Base-by-base conservation (phyloP, 2,888 invertebrate genomes). In the Strigamia transsilvanica region DNA sequence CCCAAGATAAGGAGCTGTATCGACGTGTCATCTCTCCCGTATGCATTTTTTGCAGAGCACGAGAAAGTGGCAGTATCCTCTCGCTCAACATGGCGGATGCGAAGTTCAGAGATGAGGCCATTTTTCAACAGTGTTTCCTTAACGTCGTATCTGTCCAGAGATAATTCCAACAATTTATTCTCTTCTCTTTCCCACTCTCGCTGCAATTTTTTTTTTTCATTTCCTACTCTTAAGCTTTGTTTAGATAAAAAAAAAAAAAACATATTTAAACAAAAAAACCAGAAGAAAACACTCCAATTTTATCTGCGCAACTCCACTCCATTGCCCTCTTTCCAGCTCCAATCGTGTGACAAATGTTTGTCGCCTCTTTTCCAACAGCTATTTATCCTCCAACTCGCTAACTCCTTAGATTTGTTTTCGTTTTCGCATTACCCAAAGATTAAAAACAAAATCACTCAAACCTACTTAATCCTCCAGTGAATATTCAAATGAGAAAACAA, bases 41-140 rank as follows among this genome's bases (percentile, higher is more conserved):
- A 83, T 18, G 61, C 78, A 51, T 83, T 83, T 42, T 34, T 82
- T 18, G 82, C 83, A 34, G 77, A 66, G 66, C 83, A 83, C 66
- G 81, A 32, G 23, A 81, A 81, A n/a, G 81, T 80, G 6, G 84
- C 84, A 0, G 85, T 85, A 46, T 85, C 85, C 32, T 83, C 83
- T 9, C 84, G 80, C 21, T 84, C 85, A 0, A 84, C 85, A 12
- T 83, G 83, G 34, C 84, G 81, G 27, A 85, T 83, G 15, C 84
- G 83, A n/a, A 85, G 82, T 77, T 84, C 85, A 12, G 85, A 85
- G 15, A 82, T 84, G 1, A 85, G 81, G 9, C 85, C 85, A 77
- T 83, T 83, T 21, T 84, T 84, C 18, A 82, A 83, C 15, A 82
- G 82, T 0, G 84, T 84, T 42, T 85, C 85, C 73, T 84, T 84